Percentiles rank a stretch among this genome's conserved stretches.
phyloP scores from a whole-genome alignment of 2,888 invertebrate genomes.

The Amphimallon solstitiale region DNA sequence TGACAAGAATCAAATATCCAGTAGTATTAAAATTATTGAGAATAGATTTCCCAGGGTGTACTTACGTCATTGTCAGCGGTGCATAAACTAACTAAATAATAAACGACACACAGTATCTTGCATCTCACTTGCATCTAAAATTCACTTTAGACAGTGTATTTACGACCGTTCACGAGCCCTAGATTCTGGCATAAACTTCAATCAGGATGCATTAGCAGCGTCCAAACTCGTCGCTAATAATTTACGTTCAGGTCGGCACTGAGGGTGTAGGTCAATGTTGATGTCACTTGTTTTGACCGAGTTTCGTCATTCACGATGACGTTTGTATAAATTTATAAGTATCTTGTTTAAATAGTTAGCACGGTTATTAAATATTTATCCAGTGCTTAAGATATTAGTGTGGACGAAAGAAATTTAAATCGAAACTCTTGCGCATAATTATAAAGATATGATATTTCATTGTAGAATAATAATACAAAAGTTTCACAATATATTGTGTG shows the following conservation, averaged over 20 bases:
- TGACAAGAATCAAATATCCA: background rate
- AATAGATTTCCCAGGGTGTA: background rate
- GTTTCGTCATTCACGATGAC: conserved; percentile 10
- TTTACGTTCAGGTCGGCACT: conserved; percentile 11
- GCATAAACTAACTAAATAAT: conserved; percentile 11
- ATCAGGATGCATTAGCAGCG: conserved; percentile 21
- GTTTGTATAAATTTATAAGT: background rate
- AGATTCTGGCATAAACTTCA: conserved; percentile 26
- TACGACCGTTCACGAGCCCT: conserved; percentile 13
- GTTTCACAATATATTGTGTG: too few relatives aligned
- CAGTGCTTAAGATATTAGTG: background rate
- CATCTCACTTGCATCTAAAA: conserved; percentile 23
- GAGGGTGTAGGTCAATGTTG: background rate
- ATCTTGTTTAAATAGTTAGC: conserved; percentile 1
- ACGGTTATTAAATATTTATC: background rate
- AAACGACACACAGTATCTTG: background rate
- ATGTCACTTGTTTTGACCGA: background rate
- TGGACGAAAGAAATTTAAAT: too few relatives aligned
- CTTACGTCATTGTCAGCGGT: background rate
- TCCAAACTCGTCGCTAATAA: conserved; percentile 14
- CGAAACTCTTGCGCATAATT: too few relatives aligned
- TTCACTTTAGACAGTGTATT: conserved; percentile 21
- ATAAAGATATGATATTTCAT: too few relatives aligned
- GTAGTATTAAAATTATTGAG: too few relatives aligned
- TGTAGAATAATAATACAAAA: too few relatives aligned